These are phyloP conservation scores for Odontophorus gujanensis DNA, from an alignment of 2,113 vertebrate species.

Conservation along the genomic window DNA sequence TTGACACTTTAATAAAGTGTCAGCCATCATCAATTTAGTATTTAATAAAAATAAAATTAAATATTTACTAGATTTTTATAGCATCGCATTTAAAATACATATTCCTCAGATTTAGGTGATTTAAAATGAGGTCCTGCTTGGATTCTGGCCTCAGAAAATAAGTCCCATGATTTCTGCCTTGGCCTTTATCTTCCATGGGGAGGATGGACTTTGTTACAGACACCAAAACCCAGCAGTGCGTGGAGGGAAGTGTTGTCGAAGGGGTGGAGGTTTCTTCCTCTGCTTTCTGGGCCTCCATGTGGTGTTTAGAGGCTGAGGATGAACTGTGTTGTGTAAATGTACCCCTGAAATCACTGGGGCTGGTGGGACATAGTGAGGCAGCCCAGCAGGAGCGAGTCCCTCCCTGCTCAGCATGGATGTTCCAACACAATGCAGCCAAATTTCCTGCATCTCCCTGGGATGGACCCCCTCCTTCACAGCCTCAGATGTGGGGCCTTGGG, in stretches of 20 bases:
- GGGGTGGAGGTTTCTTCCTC: neutral
- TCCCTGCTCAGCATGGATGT: neutral
- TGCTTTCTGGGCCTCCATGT: neutral
- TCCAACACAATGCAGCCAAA: neutral
- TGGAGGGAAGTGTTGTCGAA: neutral
- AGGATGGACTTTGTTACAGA: neutral
- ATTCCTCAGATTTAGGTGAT: constrained; percentile 38
- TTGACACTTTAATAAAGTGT: constrained; percentile 86
- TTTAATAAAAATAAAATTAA: constrained; percentile 85
- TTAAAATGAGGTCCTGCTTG: neutral
- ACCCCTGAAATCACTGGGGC: neutral
- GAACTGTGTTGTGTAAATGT: neutral
- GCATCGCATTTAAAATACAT: constrained; percentile 63
- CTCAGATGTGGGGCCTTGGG: neutral
- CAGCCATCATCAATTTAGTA: constrained; percentile 80
- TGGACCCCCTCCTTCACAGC: neutral
- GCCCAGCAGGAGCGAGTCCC: neutral
- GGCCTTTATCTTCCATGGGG: neutral
- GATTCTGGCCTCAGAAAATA: neutral
- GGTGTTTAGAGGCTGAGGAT: neutral
- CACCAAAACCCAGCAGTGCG: neutral
- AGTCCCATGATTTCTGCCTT: neutral
- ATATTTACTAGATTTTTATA: constrained; percentile 78
- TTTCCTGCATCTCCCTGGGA: neutral
- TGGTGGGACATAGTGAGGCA: neutral